Base-by-base conservation (phyloP, 1,140 invertebrate genomes). In the Scaptomyza pallida region DNA sequence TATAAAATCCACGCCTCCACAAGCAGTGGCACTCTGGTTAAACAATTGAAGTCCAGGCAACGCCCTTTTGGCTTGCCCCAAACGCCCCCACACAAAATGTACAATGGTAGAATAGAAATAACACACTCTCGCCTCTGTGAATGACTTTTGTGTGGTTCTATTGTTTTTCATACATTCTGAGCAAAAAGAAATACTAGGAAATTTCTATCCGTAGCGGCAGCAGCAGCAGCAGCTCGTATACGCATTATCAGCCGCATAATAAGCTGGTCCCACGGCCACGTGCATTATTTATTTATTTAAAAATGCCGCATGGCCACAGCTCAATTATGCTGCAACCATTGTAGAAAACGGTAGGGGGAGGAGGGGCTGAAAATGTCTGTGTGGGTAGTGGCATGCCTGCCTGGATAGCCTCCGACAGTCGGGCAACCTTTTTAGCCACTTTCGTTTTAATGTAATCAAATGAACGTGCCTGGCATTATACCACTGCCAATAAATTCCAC, bases 371-470 rank as follows among this genome's bases (percentile, higher is more conserved):
- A 16, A 10, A 9, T 26, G 44, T 35, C 41, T 26, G 23, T 26
- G 23, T 13, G 1, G 17, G 19, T 21, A 10, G n/a, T n/a, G n/a
- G n/a, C n/a, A n/a, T n/a, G n/a, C n/a, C 40, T 13, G 50, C 23
- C 13, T 6, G 23, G 45, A 35, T 35, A 40, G 23, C 30, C n/a
- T 10, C 13, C 13, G 21, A 23, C n/a, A 8, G 30, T 16, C 23
- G 12, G 62, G 60, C 64, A 86, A 89, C 83, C 82, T 88, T 88
- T 86, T 88, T 88, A 89, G 82, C 82, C 82, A 88, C 83, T 88
- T 88, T 88, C 83, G 60, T 83, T 89, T 88, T 88, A 88, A 88
- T 88, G 82, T 88, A 88, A 88, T 88, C 82, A 88, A 88, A 88
- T 88, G 82, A 88, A 88, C 82, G 82, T 88, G 82, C 83, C 78